These are phyloP conservation scores for Mastomys coucha DNA, from an alignment of 2,113 vertebrate genomes.

Conservation along the genomic window DNA sequence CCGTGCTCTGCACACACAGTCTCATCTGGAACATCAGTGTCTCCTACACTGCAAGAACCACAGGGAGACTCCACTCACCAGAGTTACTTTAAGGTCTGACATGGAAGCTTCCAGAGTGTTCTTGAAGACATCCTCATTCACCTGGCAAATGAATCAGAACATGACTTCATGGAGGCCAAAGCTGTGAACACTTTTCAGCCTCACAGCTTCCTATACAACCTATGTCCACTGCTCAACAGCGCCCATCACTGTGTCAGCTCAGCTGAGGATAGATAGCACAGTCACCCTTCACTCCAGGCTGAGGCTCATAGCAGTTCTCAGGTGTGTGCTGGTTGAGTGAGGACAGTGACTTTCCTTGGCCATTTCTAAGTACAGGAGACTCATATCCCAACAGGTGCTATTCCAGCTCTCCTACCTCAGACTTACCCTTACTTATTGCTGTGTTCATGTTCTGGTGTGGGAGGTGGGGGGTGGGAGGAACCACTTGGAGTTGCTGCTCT, in stretches of 20 bases:
- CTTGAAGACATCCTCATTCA: conserved; percentile 82
- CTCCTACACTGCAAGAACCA: neutral
- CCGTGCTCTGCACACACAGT: neutral
- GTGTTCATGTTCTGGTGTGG: neutral
- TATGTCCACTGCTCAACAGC: neutral
- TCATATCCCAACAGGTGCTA: neutral
- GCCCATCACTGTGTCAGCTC: neutral
- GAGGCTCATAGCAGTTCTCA: too few relatives aligned
- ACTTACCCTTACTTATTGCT: neutral
- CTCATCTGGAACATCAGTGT: neutral
- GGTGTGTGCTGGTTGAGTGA: neutral
- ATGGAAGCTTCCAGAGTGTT: conserved; percentile 82
- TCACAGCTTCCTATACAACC: neutral
- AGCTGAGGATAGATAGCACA: neutral
- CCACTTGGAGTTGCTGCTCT: neutral
- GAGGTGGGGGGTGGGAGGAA: neutral
- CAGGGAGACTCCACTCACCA: conserved; percentile 75
- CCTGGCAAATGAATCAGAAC: conserved; percentile 73
- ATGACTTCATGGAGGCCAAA: neutral
- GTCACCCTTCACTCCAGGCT: neutral
- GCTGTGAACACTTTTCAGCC: neutral
- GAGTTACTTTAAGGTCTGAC: conserved; percentile 79
- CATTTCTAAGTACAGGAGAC: neutral
- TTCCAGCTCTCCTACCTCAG: neutral
- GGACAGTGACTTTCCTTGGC: neutral